Evolutionary conservation across 2,113 vertebrate species (phyloP), one percentile per base, ranked within the genome.

Genomic region (Ailurus styani): DNA sequence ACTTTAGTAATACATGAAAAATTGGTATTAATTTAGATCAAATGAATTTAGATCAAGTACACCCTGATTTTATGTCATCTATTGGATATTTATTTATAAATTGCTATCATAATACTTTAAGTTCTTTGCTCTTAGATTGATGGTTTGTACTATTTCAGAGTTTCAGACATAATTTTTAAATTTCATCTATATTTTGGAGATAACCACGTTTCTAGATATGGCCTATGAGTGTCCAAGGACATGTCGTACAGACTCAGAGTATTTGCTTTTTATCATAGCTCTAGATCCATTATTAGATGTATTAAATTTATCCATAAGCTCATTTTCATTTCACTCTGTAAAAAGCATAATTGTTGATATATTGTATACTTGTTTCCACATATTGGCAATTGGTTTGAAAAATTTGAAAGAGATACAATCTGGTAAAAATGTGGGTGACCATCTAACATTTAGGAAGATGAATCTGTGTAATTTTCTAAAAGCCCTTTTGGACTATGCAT

Each of bases 371-470:
- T 66, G 20, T 21, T 70, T 81, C 1, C 12, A 12, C 55, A 37
- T 73, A 54, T 37, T 54, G 13, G 8, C 54, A 87, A 42, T 21
- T 45, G 2, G 45, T 81, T 85, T 13, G 18, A 50, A 54, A 86
- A 68, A 40, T n/a, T 18, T 72, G 34, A 45, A 90, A 27, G 4
- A 37, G 12, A 66, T 5, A 72, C 0, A 31, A 0, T 83, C 18
- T 45, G 34, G 2, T 70, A 77, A 93, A 95, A 83, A 77, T 37
- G 9, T 68, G 9, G 5, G 4, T 72, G 57, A 68, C 10, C 91
- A 96, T 29, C 25, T 96, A 57, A 66, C 95, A 91, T 92, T 64
- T 82, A 84, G 23, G 84, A 97, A 87, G 96, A 15, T 90, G 34
- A 86, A 45, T 89, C 15, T 78, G 31, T 13, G 42, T 60, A 21